Evolutionary conservation across 2,113 vertebrate genomes (phyloP).

Genomic region (Oncorhynchus masou): DNA sequence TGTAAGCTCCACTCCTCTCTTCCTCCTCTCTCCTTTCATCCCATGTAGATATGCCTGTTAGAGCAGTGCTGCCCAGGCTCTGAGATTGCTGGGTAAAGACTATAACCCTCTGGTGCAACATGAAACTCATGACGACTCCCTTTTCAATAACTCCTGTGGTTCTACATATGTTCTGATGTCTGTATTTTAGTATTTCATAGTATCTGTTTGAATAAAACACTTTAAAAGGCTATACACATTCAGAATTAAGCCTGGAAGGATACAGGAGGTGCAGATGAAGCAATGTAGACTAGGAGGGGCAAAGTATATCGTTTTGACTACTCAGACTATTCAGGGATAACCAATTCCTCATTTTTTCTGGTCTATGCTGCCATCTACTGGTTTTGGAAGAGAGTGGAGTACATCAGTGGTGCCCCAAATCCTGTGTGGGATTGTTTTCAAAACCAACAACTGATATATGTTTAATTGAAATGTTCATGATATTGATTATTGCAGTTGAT

Average conservation of each 20-base stretch:
- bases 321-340: background rate
- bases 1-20: background rate
- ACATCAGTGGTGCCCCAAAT: background rate
- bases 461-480: background rate
- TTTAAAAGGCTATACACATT: background rate
- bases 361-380: constrained; percentile 68
- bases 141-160: too few relatives aligned
- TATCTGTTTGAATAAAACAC: background rate
- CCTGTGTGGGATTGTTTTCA: background rate
- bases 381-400: background rate
- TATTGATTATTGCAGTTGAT: background rate
- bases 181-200: background rate
- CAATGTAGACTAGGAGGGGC: background rate
- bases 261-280: background rate
- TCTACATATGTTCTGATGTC: too few relatives aligned
- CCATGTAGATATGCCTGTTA: constrained; percentile 13
- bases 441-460: background rate
- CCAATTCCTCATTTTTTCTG: constrained; percentile 1
- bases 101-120: constrained; percentile 67
- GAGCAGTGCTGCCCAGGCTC: constrained; percentile 1
- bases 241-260: background rate
- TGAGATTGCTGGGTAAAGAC: constrained; percentile 51
- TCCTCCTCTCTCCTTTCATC: constrained; percentile 17
- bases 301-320: background rate
- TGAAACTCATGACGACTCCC: background rate